Conservation (phyloP, 1,140 invertebrate species). For the Amphibalanus amphitrite region DNA sequence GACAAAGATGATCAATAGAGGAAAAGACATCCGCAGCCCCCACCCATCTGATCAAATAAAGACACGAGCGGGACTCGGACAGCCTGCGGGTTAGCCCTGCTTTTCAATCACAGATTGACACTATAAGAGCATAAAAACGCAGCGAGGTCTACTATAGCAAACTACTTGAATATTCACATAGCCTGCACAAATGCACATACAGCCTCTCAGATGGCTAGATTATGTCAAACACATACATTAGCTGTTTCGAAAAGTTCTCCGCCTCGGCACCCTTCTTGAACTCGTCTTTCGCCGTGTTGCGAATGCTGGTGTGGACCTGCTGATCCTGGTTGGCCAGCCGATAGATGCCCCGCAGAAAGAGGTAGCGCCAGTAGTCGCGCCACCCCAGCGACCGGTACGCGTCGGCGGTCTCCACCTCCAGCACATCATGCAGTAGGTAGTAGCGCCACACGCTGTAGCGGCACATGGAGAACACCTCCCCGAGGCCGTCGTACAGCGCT, state of each 20-base stretch:
- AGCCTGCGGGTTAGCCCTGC: too few relatives aligned
- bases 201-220: too few relatives aligned
- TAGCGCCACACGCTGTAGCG: background rate
- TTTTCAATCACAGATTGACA: too few relatives aligned
- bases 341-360: background rate
- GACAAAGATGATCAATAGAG: too few relatives aligned
- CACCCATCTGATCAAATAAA: too few relatives aligned
- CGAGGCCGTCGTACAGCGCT: background rate
- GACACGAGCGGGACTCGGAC: too few relatives aligned
- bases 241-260: background rate
- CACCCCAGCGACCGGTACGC: background rate
- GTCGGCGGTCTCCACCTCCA: background rate
- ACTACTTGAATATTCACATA: too few relatives aligned
- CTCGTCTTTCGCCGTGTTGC: background rate
- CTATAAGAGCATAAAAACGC: too few relatives aligned
- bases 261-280: background rate
- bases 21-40: too few relatives aligned
- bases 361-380: background rate
- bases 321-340: background rate
- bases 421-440: background rate
- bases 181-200: too few relatives aligned
- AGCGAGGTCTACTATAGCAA: too few relatives aligned
- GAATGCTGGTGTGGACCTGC: background rate
- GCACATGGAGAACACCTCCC: background rate
- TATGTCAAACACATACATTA: background rate